Base-by-base conservation (phyloP, 2,797 vertebrate genomes). In the Borostomias antarcticus region DNA sequence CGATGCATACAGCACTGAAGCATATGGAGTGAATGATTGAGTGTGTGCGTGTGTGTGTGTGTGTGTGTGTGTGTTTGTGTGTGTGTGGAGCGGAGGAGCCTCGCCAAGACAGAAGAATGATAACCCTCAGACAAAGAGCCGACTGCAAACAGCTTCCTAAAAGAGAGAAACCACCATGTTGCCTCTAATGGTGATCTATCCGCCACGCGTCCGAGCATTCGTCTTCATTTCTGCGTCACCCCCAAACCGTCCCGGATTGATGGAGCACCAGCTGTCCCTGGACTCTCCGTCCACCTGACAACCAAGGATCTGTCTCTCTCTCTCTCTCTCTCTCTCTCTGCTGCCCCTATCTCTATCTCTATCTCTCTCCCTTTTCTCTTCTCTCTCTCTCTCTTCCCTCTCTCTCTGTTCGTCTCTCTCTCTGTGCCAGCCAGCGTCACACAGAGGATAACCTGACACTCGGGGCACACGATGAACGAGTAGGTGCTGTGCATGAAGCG, bases 141-240 rank as follows among this genome's bases (percentile, higher is more conserved):
- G 80, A 73, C 72, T 80, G 68, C 70, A 72, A 76, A 79, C 77
- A 73, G 78, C 73, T 75, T 85, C 81, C 74, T n/a, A 79, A 69
- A 82, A 78, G 69, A 79, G 78, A 83, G 47, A 66, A 70, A 79
- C 83, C 72, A 69, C 64, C 80, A 68, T 79, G 77, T 78, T 78
- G 75, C 62, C 62, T 51, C 81, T 89, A 90, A 91, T 88, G 80
- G 82, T 89, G 86, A 91, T 86, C 68, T 76, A 88, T 89, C 83
- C 75, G 70, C 72, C 77, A 75, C 37, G 37, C 77, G 76, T 37
- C 72, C 58, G 80, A 83, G 77, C 85, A 88, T 90, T 85, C 82
- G 77, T 88, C 85, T 87, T 83, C 75, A 86, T 88, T 88, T 70
- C 69, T 74, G 72, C 75, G 84, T 80, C 75, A 79, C 73, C 77